Base-by-base conservation (phyloP, 1,140 invertebrate species). In the Sycophila sp. region DNA sequence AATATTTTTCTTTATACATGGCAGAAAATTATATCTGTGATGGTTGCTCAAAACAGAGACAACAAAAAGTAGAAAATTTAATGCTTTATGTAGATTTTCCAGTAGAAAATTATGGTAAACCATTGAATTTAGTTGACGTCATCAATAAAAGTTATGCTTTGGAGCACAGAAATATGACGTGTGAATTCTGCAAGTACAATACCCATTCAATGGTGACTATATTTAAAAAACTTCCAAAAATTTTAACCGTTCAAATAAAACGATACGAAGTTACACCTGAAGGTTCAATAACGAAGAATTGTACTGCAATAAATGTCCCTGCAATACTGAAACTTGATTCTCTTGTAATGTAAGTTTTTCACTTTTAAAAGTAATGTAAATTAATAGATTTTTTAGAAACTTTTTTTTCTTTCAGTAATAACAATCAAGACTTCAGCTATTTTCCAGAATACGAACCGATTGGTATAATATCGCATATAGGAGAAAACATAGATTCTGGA, bases 381-480 rank as follows among this genome's bases (percentile, higher is more conserved):
- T 38, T 53, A 47, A 47, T 58, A n/a, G n/a, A n/a, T n/a, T n/a
- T n/a, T n/a, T n/a, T n/a, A 58, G n/a, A 55, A 63, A 47, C 58
- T 67, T 60, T 65, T 51, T 60, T 49, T 71, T 60, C 53, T 74
- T 76, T 15, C 58, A 76, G 77, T 22, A 69, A 77, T 19, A 68
- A 71, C 32, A 30, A 53, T 5, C 58, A 78, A 59, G 71, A 56
- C 0, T 66, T 70, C 7, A 74, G 69, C 65, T 10, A 40, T 15
- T 26, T 30, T 30, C 69, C 74, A 59, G 69, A 49, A 15, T 83
- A 81, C 34, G 76, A 82, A 58, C 81, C 82, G 1, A 71, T 81
- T 10, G 75, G 78, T 51, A 78, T 81, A 45, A 83, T 83, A 58
- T 78, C 80, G 15, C 82, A 83, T 36, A 80, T 82, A 15, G 82